Percentiles rank a stretch among this genome's conserved stretches.
These are phyloP conservation scores for Thamnaconus septentrionalis DNA, from an alignment of 2,113 vertebrate genomes.

Conservation along the genomic window DNA sequence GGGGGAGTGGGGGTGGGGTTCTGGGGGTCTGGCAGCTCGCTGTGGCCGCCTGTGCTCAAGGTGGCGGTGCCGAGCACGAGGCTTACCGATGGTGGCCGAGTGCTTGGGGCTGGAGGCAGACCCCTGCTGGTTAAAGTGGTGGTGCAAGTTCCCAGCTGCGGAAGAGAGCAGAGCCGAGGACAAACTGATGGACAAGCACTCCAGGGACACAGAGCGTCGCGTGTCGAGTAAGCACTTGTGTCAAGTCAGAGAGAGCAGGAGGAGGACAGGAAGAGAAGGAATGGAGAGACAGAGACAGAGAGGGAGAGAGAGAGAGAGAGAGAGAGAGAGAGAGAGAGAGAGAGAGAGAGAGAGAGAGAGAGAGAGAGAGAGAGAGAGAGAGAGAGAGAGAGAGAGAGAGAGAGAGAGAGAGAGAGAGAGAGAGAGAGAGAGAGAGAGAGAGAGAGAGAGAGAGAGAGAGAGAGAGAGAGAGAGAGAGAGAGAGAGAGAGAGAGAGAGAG, in stretches of 20 bases:
- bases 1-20: constrained; percentile 26
- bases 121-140: constrained; percentile 83
- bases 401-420: too few species aligned
- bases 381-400: too few species aligned
- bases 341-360: constrained; percentile 8
- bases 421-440: too few species aligned
- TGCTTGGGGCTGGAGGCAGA: constrained; percentile 85
- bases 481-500: constrained; percentile 5
- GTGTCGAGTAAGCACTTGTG: constrained; percentile 51
- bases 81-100: constrained; percentile 82
- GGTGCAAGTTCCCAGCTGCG: constrained; percentile 83
- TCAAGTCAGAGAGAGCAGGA: constrained; percentile 25
- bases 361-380: too few species aligned
- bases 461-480: constrained; percentile 19
- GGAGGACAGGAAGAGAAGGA: background rate
- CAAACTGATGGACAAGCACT: constrained; percentile 66
- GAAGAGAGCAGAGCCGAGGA: constrained; percentile 70
- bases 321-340: constrained; percentile 7
- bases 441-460: constrained; percentile 11
- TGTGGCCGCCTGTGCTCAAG: constrained; percentile 13
- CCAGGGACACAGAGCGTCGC: constrained; percentile 36
- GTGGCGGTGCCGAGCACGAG: constrained; percentile 34
- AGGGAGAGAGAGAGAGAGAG: constrained; percentile 1
- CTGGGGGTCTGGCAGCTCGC: constrained; percentile 14
- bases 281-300: constrained; percentile 27